phyloP scores from a whole-genome alignment of 2,797 vertebrate species.

The Telmatherina bonti region DNA sequence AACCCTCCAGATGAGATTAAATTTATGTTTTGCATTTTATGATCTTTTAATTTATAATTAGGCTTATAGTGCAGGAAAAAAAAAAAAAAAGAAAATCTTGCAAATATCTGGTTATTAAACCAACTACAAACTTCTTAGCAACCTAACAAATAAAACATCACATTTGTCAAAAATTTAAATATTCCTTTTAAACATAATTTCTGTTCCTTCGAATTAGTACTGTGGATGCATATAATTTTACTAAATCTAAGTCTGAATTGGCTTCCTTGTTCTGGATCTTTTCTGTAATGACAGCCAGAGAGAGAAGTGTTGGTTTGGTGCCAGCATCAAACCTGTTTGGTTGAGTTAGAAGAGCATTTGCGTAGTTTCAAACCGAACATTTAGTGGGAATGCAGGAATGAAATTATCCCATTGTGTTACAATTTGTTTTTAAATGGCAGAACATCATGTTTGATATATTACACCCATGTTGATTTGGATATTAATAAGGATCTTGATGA shows the following conservation, averaged over 20 bases:
- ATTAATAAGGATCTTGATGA: neutral
- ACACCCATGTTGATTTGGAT: neutral
- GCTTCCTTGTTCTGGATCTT: neutral
- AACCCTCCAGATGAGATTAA: too few species aligned
- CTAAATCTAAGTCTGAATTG: neutral
- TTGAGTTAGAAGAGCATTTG: conserved; percentile 13
- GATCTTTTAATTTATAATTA: neutral
- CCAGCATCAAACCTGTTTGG: neutral
- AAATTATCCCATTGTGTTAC: neutral
- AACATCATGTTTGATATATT: too few species aligned
- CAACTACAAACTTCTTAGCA: neutral
- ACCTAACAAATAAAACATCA: neutral
- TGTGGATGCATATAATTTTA: neutral
- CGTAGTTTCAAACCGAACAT: conserved; percentile 25
- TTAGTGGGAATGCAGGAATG: conserved; percentile 12
- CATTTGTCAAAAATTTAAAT: neutral
- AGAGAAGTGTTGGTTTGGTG: too few species aligned
- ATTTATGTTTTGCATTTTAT: too few species aligned
- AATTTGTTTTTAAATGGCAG: neutral
- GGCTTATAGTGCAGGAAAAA: neutral
- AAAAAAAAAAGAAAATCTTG: neutral
- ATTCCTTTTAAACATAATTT: neutral
- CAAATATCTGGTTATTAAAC: too few species aligned
- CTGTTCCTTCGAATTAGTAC: neutral
- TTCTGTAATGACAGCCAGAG: too few species aligned